A percentile compares a stretch with the other conserved stretches of the same genome.
These are phyloP conservation scores for Trachymyrmex cornetzi DNA, from an alignment of 1,140 invertebrate genomes.

Conservation along the genomic window DNA sequence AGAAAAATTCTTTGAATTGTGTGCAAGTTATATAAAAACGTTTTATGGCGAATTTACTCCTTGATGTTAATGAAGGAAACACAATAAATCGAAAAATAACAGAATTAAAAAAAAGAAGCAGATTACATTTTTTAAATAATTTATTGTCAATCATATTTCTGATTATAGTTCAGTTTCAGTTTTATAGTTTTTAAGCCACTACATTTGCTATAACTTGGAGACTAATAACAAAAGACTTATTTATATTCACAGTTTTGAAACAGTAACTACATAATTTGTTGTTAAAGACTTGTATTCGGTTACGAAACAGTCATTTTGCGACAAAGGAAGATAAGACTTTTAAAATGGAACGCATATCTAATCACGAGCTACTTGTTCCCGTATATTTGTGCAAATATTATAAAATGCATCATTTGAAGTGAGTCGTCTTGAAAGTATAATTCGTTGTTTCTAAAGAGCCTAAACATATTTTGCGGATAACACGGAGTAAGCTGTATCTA, in stretches of 20 bases:
- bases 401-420: background rate
- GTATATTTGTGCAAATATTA: background rate
- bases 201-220: background rate
- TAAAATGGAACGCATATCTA: conserved; percentile 45
- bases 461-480: conserved; percentile 1
- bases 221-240: background rate
- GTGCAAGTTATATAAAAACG: background rate
- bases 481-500: background rate
- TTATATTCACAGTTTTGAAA: background rate
- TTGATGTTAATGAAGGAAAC: background rate
- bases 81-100: background rate
- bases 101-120: background rate
- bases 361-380: conserved; percentile 7
- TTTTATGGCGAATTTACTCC: background rate
- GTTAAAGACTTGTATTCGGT: too few relatives aligned
- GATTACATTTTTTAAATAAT: background rate
- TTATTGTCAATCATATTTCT: background rate
- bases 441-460: background rate
- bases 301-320: background rate
- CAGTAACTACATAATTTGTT: background rate
- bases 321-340: background rate
- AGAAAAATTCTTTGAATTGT: background rate
- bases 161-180: conserved; percentile 12
- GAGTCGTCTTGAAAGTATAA: background rate
- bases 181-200: background rate